Percentiles rank a stretch among this genome's conserved stretches.
Evolutionary conservation across 2,888 invertebrate genomes (phyloP).

Genomic region (Sicus ferrugineus): DNA sequence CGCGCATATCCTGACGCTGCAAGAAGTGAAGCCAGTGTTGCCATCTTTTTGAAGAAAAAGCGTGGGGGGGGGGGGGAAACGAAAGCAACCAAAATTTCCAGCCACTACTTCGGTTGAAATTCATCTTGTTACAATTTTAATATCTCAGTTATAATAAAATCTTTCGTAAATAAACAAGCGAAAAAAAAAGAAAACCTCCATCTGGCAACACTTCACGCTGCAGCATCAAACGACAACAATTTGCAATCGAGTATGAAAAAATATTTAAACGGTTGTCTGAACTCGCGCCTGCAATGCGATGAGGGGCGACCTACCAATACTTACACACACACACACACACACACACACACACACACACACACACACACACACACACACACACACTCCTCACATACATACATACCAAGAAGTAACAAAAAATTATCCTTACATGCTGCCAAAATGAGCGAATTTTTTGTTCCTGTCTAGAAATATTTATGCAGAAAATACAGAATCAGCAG

Average conservation of each 20-base stretch:
- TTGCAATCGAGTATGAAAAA: slow-evolving; percentile 51
- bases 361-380: too few species aligned
- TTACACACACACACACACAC: too few species aligned
- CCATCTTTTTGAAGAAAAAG: background rate
- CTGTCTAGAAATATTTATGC: too few species aligned
- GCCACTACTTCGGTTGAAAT: too few species aligned
- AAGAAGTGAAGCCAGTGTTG: background rate
- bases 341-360: too few species aligned
- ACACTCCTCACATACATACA: too few species aligned
- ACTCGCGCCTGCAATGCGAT: slow-evolving; percentile 31
- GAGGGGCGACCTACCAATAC: too few species aligned
- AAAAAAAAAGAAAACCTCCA: background rate
- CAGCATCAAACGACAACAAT: slow-evolving; percentile 8
- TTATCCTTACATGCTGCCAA: too few species aligned
- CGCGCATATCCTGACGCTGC: background rate
- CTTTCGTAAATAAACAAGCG: background rate
- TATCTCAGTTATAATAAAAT: background rate
- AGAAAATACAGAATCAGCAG: too few species aligned
- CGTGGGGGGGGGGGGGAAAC: background rate
- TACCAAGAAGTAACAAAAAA: too few species aligned
- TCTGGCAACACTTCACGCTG: slow-evolving; percentile 8
- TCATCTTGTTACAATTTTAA: too few species aligned
- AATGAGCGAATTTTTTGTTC: too few species aligned
- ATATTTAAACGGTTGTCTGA: slow-evolving; percentile 54
- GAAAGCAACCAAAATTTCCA: background rate